Evolutionary conservation across 2,113 vertebrate species (phyloP).

Genomic region (Sinocyclocheilus rhinocerous): DNA sequence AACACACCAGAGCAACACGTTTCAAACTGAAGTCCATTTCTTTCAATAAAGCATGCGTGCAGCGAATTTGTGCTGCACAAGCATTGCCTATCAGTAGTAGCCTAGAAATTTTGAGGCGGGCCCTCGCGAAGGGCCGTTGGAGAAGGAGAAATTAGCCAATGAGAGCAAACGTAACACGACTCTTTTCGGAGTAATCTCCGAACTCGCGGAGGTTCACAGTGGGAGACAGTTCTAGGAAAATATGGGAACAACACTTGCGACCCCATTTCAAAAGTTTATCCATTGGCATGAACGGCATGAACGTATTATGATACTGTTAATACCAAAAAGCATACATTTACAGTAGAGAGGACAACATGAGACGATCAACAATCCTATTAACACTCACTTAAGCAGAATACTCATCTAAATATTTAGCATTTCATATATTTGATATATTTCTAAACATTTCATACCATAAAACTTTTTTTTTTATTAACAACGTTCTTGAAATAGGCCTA

Average conservation of each 20-base stretch:
- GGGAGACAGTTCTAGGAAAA: conserved; percentile 84
- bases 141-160: conserved; percentile 21
- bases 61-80: neutral
- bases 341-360: neutral
- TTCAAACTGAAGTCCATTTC: neutral
- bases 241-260: conserved; percentile 47
- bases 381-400: neutral
- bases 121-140: neutral
- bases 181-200: conserved; percentile 76
- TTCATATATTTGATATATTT: neutral
- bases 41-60: neutral
- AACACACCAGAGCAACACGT: neutral
- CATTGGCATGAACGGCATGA: neutral
- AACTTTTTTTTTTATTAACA: neutral
- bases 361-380: neutral
- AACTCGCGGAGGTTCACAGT: conserved; percentile 75
- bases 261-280: neutral
- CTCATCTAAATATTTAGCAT: neutral
- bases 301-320: neutral
- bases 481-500: neutral
- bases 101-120: neutral
- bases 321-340: neutral
- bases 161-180: conserved; percentile 61
- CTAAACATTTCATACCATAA: neutral
- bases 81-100: neutral